Evolutionary conservation across 2,113 vertebrate species (phyloP).

Genomic region (Craseonycteris thonglongyai): DNA sequence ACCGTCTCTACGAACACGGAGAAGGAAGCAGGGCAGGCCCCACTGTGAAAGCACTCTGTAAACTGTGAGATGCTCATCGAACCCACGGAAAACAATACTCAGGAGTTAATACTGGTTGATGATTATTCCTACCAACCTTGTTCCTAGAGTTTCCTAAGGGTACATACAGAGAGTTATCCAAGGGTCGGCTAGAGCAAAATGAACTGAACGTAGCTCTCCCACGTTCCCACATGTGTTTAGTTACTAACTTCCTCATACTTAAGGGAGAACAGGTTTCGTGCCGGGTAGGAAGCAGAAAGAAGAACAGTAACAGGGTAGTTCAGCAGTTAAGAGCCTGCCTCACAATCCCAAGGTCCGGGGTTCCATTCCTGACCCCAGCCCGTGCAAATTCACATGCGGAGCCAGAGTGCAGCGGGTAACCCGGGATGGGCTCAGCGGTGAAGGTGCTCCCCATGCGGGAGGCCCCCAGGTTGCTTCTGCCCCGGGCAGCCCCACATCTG

Average conservation of each 20-base stretch:
- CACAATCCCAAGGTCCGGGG: no score
- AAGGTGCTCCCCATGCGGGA: no score
- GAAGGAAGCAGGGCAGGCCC: fast-evolving
- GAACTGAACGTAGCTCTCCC: background rate
- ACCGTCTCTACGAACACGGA: background rate
- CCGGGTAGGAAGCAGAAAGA: background rate
- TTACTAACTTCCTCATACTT: background rate
- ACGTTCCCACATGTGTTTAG: no score
- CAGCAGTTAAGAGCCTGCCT: no score
- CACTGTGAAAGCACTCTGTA: fast-evolving
- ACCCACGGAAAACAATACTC: background rate
- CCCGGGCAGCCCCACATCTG: no score
- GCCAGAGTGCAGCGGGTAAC: no score
- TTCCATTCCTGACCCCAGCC: no score
- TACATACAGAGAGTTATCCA: fast-evolving
- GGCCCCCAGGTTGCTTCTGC: no score
- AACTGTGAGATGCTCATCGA: background rate
- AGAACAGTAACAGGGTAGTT: no score
- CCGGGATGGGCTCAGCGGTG: no score
- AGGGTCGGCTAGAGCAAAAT: background rate
- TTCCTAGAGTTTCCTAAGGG: background rate
- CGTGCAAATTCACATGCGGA: no score
- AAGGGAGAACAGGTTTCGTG: background rate
- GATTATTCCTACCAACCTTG: background rate
- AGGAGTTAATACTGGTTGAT: background rate